phyloP scores from a whole-genome alignment of 1,140 invertebrate species.

The Andricus grossulariae region DNA sequence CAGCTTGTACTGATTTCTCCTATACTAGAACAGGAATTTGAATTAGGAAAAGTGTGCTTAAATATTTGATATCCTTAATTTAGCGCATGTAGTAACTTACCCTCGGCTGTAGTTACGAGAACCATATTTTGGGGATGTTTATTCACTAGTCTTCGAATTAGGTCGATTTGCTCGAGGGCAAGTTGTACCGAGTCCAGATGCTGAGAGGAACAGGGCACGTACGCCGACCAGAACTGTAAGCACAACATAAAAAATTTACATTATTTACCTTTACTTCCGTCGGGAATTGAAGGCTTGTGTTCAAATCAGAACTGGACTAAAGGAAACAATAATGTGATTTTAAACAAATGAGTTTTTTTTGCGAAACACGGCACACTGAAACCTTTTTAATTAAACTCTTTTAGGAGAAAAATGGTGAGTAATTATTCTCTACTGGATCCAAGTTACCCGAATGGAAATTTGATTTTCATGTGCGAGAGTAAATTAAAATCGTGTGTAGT shows the following conservation, averaged over 20 bases:
- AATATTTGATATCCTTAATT: neutral
- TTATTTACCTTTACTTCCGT: neutral
- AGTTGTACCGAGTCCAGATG: constrained; percentile 90
- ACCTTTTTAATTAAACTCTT: too few relatives aligned
- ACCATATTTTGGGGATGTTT: constrained; percentile 83
- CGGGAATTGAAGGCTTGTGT: neutral
- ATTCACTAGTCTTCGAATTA: constrained; percentile 90
- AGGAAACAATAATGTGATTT: neutral
- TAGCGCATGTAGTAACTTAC: constrained; percentile 56
- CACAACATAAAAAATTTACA: constrained; percentile 14
- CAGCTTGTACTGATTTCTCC: too few relatives aligned
- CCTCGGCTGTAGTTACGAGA: constrained; percentile 83
- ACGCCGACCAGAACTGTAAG: constrained; percentile 86
- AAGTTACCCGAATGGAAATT: neutral
- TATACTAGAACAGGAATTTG: too few relatives aligned
- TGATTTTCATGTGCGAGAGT: too few relatives aligned
- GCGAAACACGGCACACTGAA: neutral
- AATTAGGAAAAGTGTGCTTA: neutral
- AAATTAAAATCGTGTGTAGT: too few relatives aligned
- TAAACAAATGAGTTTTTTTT: neutral
- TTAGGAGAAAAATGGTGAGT: too few relatives aligned
- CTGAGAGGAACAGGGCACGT: constrained; percentile 88
- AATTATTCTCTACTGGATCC: too few relatives aligned
- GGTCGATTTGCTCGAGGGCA: constrained; percentile 91
- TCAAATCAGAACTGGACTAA: neutral